phyloP scores from a whole-genome alignment of 2,888 invertebrate genomes.

The Hydrotaea diabolus region DNA sequence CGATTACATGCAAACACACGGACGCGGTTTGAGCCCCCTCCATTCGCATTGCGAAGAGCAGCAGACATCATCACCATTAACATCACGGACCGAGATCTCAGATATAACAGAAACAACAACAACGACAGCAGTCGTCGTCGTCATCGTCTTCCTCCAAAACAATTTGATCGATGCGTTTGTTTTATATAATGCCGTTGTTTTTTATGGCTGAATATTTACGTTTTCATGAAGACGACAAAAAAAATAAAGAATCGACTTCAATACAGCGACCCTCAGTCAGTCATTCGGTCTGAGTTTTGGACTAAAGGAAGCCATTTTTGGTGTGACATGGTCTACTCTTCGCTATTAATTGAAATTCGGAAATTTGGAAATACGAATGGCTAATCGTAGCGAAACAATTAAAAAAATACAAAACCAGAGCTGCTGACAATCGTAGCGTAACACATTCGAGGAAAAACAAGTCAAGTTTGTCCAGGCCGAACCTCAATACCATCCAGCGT shows the following conservation, averaged over 20 bases:
- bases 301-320: background rate
- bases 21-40: background rate
- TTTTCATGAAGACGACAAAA: background rate
- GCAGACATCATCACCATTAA: conserved; percentile 62
- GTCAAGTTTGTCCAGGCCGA: too few species aligned
- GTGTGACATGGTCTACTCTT: background rate
- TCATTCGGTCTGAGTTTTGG: background rate
- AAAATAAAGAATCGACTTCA: background rate
- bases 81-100: conserved; percentile 28
- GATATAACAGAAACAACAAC: background rate
- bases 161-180: conserved; percentile 66
- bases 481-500: too few species aligned
- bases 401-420: too few species aligned
- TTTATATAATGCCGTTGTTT: conserved; percentile 65
- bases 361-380: too few species aligned
- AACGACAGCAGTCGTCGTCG: background rate
- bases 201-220: conserved; percentile 63
- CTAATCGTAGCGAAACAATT: too few species aligned
- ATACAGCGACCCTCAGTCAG: background rate
- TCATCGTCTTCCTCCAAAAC: conserved; percentile 42
- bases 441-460: too few species aligned
- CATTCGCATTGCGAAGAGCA: conserved; percentile 28
- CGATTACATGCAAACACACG: conserved; percentile 41
- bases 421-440: too few species aligned
- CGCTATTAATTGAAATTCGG: too few species aligned